These are phyloP conservation scores for Drusus annulatus DNA, from an alignment of 1,140 invertebrate species.

Conservation along the genomic window DNA sequence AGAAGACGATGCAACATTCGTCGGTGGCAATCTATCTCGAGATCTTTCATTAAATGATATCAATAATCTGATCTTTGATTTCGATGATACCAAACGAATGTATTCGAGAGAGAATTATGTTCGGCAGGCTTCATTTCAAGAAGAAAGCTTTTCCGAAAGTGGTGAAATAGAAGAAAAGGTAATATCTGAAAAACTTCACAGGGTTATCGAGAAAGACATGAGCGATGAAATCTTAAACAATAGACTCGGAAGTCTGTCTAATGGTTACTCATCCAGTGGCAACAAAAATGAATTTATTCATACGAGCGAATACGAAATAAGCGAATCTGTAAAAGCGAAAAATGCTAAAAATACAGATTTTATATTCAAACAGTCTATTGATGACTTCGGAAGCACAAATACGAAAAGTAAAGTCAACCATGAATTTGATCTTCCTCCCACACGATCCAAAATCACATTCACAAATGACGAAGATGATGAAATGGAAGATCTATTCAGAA, in stretches of 20 bases:
- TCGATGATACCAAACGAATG: constrained; percentile 67
- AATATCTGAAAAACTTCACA: constrained; percentile 66
- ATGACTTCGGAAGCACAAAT: constrained; percentile 19
- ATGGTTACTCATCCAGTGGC: constrained; percentile 67
- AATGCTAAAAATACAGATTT: constrained; percentile 53
- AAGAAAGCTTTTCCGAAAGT: constrained; percentile 66
- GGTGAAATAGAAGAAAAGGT: constrained; percentile 67
- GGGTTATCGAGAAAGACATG: constrained; percentile 71
- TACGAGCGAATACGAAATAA: constrained; percentile 61
- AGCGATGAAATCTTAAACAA: constrained; percentile 68
- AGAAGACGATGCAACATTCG: constrained; percentile 75
- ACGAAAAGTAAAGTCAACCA: constrained; percentile 14
- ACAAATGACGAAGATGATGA: constrained; percentile 64
- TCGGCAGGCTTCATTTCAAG: constrained; percentile 68
- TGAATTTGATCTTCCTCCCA: constrained; percentile 30
- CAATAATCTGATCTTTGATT: constrained; percentile 68
- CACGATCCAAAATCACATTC: constrained; percentile 13
- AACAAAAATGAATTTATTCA: constrained; percentile 63
- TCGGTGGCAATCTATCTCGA: constrained; percentile 71
- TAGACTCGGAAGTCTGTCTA: constrained; percentile 18
- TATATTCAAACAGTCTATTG: neutral
- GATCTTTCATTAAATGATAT: constrained; percentile 74
- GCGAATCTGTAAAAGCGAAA: constrained; percentile 53
- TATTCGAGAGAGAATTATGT: constrained; percentile 70
- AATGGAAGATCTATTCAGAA: constrained; percentile 75